phyloP scores from a whole-genome alignment of 2,888 invertebrate species.

The Carcina quercana region DNA sequence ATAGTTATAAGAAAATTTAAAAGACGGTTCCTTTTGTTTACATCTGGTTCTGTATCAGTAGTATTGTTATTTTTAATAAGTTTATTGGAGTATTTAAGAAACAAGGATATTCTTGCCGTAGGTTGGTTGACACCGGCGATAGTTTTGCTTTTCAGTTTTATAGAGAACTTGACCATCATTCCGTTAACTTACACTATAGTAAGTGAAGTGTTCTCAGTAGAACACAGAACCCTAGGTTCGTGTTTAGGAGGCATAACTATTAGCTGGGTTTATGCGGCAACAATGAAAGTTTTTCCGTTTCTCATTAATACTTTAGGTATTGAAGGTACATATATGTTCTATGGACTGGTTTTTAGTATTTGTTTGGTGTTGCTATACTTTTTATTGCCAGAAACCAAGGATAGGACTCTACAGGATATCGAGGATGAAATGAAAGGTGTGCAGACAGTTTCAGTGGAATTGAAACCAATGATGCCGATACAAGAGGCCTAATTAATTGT shows the following conservation, averaged over 20 bases:
- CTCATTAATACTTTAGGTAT: conserved; percentile 29
- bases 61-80: conserved; percentile 26
- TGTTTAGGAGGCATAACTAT: conserved; percentile 28
- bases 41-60: conserved; percentile 21
- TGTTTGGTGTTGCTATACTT: conserved; percentile 26
- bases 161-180: conserved; percentile 25
- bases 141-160: conserved; percentile 25
- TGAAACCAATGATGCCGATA: too few relatives aligned
- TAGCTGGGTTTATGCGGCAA: conserved; percentile 23
- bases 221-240: conserved; percentile 28
- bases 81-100: conserved; percentile 14
- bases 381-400: conserved; percentile 36
- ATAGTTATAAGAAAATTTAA: conserved; percentile 24
- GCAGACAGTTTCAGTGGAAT: too few relatives aligned
- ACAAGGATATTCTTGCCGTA: too few relatives aligned
- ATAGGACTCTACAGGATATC: conserved; percentile 33
- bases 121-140: conserved; percentile 26
- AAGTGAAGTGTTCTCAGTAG: conserved; percentile 35
- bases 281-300: conserved; percentile 30
- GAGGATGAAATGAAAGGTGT: conserved; percentile 31
- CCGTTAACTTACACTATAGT: conserved; percentile 26
- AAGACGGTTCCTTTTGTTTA: conserved; percentile 28
- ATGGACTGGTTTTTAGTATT: conserved; percentile 20
- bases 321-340: conserved; percentile 27
- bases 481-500: too few relatives aligned